These are phyloP conservation scores for Mesodorylaimus sp. DNA, from an alignment of 2,888 invertebrate genomes.

Conservation along the genomic window DNA sequence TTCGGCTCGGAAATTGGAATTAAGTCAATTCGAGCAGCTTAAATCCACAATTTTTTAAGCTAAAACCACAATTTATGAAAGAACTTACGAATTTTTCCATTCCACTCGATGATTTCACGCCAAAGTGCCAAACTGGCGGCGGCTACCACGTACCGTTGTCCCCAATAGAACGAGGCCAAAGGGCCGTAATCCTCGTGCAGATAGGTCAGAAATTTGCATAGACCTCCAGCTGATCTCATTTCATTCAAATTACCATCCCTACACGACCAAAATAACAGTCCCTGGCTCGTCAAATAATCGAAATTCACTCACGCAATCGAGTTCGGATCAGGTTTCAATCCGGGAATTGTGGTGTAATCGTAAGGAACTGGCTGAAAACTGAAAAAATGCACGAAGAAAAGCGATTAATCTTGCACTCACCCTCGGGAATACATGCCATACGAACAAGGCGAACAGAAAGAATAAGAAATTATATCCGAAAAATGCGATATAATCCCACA, in stretches of 20 bases:
- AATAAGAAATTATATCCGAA: slow-evolving; percentile 14
- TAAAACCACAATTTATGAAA: too few species aligned
- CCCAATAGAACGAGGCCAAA: slow-evolving; percentile 16
- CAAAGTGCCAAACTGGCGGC: too few species aligned
- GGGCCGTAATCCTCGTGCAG: slow-evolving; percentile 12
- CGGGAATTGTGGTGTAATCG: slow-evolving; percentile 21
- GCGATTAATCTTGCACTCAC: slow-evolving; percentile 9
- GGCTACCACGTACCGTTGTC: slow-evolving; percentile 15
- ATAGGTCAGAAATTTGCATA: slow-evolving; percentile 13
- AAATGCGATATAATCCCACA: not conserved
- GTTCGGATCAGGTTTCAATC: slow-evolving; percentile 13
- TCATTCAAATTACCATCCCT: slow-evolving; percentile 12
- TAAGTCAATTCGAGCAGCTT: too few species aligned
- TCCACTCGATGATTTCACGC: too few species aligned
- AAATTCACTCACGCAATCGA: slow-evolving; percentile 10
- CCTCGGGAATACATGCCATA: slow-evolving; percentile 17
- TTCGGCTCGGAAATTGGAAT: too few species aligned
- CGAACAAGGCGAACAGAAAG: slow-evolving; percentile 15
- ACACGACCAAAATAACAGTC: slow-evolving; percentile 3
- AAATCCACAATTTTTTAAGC: too few species aligned
- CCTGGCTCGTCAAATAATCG: slow-evolving; percentile 11
- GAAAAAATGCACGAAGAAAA: not conserved
- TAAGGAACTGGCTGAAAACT: slow-evolving; percentile 17
- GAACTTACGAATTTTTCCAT: too few species aligned
- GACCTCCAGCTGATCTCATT: slow-evolving; percentile 4